phyloP scores from a whole-genome alignment of 2,113 vertebrate genomes.

The Macquaria australasica region DNA sequence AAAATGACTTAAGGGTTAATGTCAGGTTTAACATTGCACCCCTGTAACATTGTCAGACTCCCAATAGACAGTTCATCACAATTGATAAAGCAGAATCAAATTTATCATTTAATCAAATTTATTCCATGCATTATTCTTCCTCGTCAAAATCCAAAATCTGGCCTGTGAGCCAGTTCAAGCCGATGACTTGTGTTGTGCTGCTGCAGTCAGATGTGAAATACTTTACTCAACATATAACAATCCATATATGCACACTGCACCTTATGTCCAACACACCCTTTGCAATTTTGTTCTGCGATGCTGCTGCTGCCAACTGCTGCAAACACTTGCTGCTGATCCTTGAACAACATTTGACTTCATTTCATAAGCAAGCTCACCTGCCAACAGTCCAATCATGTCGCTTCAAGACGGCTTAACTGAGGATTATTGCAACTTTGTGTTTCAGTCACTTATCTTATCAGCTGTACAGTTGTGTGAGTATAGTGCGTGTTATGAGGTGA shows the following conservation, averaged over 20 bases:
- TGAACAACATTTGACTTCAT: not conserved
- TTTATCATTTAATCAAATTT: not conserved
- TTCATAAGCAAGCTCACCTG: not conserved
- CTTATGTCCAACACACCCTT: no score
- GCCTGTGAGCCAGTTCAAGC: not conserved
- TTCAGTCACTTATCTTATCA: constrained; percentile 29
- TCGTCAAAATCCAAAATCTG: no score
- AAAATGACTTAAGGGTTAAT: not conserved
- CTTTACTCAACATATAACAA: not conserved
- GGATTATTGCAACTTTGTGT: not conserved
- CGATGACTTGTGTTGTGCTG: not conserved
- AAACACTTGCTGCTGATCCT: not conserved
- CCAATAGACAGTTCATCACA: not conserved
- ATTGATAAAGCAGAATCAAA: not conserved
- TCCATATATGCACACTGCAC: not conserved
- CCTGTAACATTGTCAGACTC: not conserved
- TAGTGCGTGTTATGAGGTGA: no score
- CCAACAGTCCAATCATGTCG: not conserved
- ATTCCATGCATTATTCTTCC: not conserved
- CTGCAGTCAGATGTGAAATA: not conserved
- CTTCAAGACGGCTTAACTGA: not conserved
- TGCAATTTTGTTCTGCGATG: not conserved
- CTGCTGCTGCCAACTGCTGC: not conserved
- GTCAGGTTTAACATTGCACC: not conserved
- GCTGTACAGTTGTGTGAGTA: not conserved